Base-by-base conservation (phyloP, 2,113 vertebrate species). In the Elephas maximus region DNA sequence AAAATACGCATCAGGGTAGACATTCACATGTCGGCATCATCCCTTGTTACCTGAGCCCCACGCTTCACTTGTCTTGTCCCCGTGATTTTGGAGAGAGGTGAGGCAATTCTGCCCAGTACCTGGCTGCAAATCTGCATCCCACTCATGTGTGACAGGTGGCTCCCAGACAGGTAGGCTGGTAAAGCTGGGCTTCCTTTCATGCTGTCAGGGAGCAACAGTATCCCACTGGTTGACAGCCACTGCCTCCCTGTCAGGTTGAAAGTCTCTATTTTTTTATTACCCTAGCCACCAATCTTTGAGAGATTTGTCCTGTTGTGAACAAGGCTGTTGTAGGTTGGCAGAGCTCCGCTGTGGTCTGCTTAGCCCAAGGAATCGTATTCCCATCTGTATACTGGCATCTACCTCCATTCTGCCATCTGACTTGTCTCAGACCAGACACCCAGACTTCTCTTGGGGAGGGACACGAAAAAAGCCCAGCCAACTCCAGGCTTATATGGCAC, bases 81-180 rank as follows among this genome's bases (percentile, higher is more conserved):
- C 37, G 62, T 9, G 21, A 79, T 69, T 78, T 23, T 87, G 90
- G 92, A 94, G 2, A 21, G n/a, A n/a, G 26, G 44, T 12, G 37
- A 88, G 53, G 14, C 15, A 23, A 79, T 81, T 83, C 65, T 62
- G 33, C 60, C 85, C 76, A 63, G 45, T 41, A 80, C 77, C 80
- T 94, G 94, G 78, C 93, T 93, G 37, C 8, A 41, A 82, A 63
- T 87, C 23, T 73, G 83, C 95, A 97, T 96, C 96, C 97, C 62
- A 78, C 80, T 96, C 93, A 33, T 76, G 5, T 8, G 0, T 98
- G 97, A 97, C 98, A 99, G 97, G 98, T 97, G 95, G 93, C 74
- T 62, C 73, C 51, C 92, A 94, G 76, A 93, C 97, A 98, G 96
- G 95, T 97, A 94, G 95, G 76, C 57, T 95, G 85, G 88, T 84